phyloP scores from a whole-genome alignment of 2,888 invertebrate genomes.

The Polietes domitor region DNA sequence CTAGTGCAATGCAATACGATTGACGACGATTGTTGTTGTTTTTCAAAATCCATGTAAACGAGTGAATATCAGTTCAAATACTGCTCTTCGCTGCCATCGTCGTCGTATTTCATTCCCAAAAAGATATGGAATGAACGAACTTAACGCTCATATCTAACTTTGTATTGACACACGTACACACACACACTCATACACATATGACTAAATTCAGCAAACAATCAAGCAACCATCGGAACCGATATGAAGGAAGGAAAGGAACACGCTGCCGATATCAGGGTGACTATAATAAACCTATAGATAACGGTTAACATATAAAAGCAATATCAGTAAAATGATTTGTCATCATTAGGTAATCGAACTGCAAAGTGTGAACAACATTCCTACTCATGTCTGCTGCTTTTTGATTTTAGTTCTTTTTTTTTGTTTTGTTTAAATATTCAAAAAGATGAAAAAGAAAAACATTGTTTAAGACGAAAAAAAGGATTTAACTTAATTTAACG shows the following conservation, averaged over 20 bases:
- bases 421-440: not conserved
- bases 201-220: conserved; percentile 18
- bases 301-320: conserved; percentile 68
- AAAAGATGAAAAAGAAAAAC: conserved; percentile 2
- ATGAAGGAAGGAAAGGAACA: conserved; percentile 32
- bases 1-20: conserved; percentile 37
- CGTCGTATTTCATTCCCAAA: no score
- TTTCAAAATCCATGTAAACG: conserved; percentile 43
- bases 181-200: not conserved
- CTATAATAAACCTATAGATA: conserved; percentile 52
- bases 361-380: conserved; percentile 47
- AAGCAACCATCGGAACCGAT: conserved; percentile 53
- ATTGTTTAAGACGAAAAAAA: conserved; percentile 8
- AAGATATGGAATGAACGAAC: conserved; percentile 4
- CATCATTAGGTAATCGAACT: conserved; percentile 69
- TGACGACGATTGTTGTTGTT: not conserved
- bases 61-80: conserved; percentile 32
- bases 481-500: not conserved
- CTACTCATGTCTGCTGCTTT: conserved; percentile 5
- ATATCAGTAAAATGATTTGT: conserved; percentile 68
- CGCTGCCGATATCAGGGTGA: conserved; percentile 62
- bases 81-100: not conserved
- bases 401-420: not conserved
- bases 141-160: conserved; percentile 44
- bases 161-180: conserved; percentile 34